Percentiles rank a stretch among this genome's conserved stretches.
Evolutionary conservation across 2,113 vertebrate genomes (phyloP).

Genomic region (Shinisaurus crocodilurus): DNA sequence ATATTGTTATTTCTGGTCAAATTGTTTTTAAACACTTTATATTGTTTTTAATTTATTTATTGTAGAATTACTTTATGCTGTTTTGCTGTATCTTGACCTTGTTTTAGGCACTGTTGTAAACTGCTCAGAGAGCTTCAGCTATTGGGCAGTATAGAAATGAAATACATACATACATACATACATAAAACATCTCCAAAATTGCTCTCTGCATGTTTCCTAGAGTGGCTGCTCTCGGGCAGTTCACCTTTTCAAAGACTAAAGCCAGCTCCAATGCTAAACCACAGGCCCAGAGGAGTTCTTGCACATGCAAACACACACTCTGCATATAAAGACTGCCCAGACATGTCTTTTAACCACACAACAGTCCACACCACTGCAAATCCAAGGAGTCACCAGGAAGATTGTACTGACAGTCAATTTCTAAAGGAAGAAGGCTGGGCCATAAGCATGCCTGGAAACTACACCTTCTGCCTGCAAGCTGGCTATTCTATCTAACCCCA

Average conservation of each 20-base stretch:
- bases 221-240: no score
- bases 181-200: background rate
- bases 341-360: background rate
- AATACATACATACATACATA: no score
- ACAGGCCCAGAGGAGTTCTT: background rate
- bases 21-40: no score
- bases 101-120: no score
- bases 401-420: background rate
- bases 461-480: background rate
- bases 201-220: background rate
- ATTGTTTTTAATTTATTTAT: no score
- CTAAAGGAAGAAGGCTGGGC: background rate
- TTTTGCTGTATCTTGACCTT: no score
- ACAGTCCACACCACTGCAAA: background rate
- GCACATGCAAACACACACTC: no score
- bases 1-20: no score
- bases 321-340: background rate
- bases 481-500: background rate
- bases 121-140: no score
- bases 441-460: background rate
- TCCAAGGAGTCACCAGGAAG: background rate
- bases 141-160: no score
- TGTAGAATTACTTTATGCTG: no score
- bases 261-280: background rate
- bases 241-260: background rate